Base-by-base conservation (phyloP, 2,888 invertebrate genomes). In the Eledona agricola region DNA sequence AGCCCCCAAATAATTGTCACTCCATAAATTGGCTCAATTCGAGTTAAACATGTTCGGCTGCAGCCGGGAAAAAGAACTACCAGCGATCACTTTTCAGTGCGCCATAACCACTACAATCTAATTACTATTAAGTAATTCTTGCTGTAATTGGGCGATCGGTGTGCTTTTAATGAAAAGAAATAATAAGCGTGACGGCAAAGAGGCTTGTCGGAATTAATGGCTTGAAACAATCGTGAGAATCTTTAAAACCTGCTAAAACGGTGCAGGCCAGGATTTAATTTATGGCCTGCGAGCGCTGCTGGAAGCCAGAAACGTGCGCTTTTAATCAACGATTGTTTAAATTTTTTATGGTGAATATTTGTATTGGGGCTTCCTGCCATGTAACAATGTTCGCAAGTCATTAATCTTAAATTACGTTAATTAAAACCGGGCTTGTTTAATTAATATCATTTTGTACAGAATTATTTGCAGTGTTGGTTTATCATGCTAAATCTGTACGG, bases 11-110 rank as follows among this genome's bases (percentile, higher is more conserved):
- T 73, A 73, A 73, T 73, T 73, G 73, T 73, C 72, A 73, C 72
- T 72, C 67, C 70, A 64, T 67, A 71, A 72, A 74, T 74, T 74
- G 70, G 70, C 73, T 66, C 72, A 74, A 74, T 74, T 71, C 66
- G 58, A 66, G 70, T 71, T 71, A 67, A 72, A 71, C 72, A 72
- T 72, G 72, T 69, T 53, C 55, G 34, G 26, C 19, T 16, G n/a
- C 9, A 11, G 6, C 11, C 37, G 37, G 13, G 22, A 37, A 47
- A 23, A 47, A 47, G 37, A 47, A 37, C 37, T 37, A 47, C 13
- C 17, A 7, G 4, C 35, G 20, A 20, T 38, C 15, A 15, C 7
- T 38, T 38, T 38, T 2, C 9, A 16, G 17, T 11, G 26, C n/a
- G 6, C 15, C 2, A 9, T 10, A 10, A 23, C 11, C 13, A 29